phyloP scores from a whole-genome alignment of 2,888 invertebrate genomes.

The Dastarcus helophoroides region DNA sequence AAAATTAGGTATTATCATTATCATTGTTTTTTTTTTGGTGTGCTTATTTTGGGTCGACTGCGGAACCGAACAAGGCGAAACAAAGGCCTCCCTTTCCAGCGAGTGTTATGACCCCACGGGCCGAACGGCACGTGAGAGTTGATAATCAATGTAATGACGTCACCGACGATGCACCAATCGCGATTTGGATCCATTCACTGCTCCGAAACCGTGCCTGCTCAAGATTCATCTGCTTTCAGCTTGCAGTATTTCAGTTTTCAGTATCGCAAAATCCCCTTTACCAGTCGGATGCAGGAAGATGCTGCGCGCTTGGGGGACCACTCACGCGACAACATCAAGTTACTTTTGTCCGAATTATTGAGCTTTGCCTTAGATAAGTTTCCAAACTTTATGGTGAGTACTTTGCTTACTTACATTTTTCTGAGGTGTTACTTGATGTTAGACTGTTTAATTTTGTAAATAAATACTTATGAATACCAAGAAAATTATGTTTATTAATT shows the following conservation, averaged over 20 bases:
- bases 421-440: no score
- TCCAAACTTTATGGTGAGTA: no score
- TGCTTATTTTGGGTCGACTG: slow-evolving; percentile 4
- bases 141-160: slow-evolving; percentile 68
- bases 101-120: slow-evolving; percentile 10
- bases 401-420: no score
- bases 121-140: slow-evolving; percentile 42
- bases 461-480: no score
- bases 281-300: slow-evolving; percentile 10
- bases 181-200: slow-evolving; percentile 54
- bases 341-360: no score
- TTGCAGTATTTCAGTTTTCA: slow-evolving; percentile 5
- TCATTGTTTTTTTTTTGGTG: no score
- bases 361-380: no score
- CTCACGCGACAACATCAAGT: no score
- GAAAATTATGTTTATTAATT: no score
- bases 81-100: slow-evolving; percentile 9
- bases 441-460: no score
- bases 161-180: slow-evolving; percentile 51
- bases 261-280: slow-evolving; percentile 5
- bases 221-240: slow-evolving; percentile 30
- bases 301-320: no score
- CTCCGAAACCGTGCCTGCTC: slow-evolving; percentile 31
- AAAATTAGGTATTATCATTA: no score
- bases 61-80: slow-evolving; percentile 5